Evolutionary conservation across 2,797 vertebrate species (phyloP).

Genomic region (Sphenopsis melanotis): DNA sequence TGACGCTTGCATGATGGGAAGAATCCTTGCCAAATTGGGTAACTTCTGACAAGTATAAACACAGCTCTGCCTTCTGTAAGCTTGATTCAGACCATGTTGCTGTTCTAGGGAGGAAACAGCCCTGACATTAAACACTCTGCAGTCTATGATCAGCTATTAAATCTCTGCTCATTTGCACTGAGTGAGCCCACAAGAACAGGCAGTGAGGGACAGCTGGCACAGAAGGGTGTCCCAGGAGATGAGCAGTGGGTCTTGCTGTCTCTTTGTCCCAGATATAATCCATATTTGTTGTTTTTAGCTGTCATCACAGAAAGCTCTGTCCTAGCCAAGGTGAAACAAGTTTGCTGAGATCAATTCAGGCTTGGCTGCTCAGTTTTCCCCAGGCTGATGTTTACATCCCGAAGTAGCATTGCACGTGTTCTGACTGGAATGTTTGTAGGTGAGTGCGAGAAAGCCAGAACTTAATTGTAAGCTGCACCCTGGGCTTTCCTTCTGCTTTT

Average conservation of each 20-base stretch:
- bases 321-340: background rate
- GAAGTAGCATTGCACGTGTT: background rate
- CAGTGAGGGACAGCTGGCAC: background rate
- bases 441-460: background rate
- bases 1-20: constrained; percentile 39
- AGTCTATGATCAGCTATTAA: background rate
- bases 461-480: background rate
- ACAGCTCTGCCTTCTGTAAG: constrained; percentile 33
- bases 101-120: background rate
- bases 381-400: rapidly evolving
- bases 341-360: background rate
- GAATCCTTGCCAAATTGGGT: constrained; percentile 21
- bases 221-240: background rate
- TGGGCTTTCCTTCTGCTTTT: background rate
- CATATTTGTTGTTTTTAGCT: background rate
- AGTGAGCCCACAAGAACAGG: background rate
- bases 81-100: background rate
- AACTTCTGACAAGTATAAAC: constrained; percentile 58
- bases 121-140: background rate
- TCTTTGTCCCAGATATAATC: background rate
- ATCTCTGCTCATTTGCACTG: background rate
- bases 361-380: background rate
- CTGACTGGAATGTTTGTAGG: background rate
- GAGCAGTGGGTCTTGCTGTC: background rate
- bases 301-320: background rate